Base-by-base conservation (phyloP, 2,797 vertebrate genomes). In the Aeoliscus strigatus region DNA sequence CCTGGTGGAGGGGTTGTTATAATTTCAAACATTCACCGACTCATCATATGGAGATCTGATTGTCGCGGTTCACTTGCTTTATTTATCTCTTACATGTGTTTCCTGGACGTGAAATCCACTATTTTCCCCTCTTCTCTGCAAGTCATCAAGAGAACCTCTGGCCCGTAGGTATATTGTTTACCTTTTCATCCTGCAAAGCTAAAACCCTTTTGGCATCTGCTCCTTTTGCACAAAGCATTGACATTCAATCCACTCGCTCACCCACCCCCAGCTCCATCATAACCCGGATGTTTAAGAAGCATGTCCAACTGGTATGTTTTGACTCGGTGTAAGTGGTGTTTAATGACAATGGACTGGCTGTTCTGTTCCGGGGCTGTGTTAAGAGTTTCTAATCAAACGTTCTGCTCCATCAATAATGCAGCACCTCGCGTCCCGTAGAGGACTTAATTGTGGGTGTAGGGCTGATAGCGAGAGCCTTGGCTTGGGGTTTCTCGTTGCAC, bases 381-480 rank as follows among this genome's bases (percentile, higher is more conserved):
- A 80, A 82, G 80, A 80, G 77, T 83, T 84, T 85, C 81, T 86
- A 85, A 85, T 86, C 82, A 83, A 85, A 83, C 72, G 74, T 84
- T 85, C 75, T 78, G 77, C 80, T 81, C 76, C 76, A 87, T 87
- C 76, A 87, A 87, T 87, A 87, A 87, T 87, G 80, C 81, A 87
- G 73, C 27, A 54, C 65, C 71, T 75, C 74, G 75, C 76, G 82
- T 77, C 75, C 71, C 66, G 71, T 50, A 51, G 73, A 85, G 76
- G 70, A 72, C 74, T 78, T 83, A 80, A 80, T 84, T 81, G 80
- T 85, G 80, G 82, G 79, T 82, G 76, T 82, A 70, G 66, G 63
- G 59, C 74, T 75, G 75, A 82, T 75, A 79, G 71, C 65, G 72
- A 75, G 48, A 73, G 79, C 68, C 65, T 70, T 64, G 57, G 68